These are phyloP conservation scores for Ovibos moschatus DNA, from an alignment of 2,113 vertebrate genomes.

Conservation along the genomic window DNA sequence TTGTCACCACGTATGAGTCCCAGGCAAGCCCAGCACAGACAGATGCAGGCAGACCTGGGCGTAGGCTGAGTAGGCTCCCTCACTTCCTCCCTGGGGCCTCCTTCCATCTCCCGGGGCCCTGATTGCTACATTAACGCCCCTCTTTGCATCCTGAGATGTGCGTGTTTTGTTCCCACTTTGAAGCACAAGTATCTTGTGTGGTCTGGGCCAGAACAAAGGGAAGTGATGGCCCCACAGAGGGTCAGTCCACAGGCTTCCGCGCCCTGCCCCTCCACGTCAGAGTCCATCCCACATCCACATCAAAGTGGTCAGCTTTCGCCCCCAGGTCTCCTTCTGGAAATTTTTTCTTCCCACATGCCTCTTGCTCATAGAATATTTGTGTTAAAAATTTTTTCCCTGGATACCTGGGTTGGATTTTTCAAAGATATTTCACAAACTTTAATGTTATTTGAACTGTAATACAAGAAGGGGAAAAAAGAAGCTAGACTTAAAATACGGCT, in stretches of 20 bases:
- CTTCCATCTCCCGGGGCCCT: background rate
- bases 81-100: background rate
- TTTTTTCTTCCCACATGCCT: background rate
- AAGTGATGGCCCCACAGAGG: accelerated
- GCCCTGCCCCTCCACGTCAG: accelerated
- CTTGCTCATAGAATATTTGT: background rate
- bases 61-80: accelerated
- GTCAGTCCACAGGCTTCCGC: accelerated
- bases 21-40: background rate
- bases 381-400: background rate
- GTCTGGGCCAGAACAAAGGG: background rate
- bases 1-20: accelerated
- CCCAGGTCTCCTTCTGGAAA: background rate
- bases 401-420: background rate
- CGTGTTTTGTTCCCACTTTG: background rate
- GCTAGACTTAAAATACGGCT: background rate
- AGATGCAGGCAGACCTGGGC: too few species aligned
- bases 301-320: background rate
- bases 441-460: background rate
- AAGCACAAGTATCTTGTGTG: background rate
- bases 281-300: background rate
- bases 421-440: background rate
- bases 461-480: background rate
- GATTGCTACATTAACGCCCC: background rate
- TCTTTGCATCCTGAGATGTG: background rate